Percentiles rank a stretch among this genome's conserved stretches.
Conservation (phyloP, 2,113 vertebrate species). For the Lanius ludovicianus region DNA sequence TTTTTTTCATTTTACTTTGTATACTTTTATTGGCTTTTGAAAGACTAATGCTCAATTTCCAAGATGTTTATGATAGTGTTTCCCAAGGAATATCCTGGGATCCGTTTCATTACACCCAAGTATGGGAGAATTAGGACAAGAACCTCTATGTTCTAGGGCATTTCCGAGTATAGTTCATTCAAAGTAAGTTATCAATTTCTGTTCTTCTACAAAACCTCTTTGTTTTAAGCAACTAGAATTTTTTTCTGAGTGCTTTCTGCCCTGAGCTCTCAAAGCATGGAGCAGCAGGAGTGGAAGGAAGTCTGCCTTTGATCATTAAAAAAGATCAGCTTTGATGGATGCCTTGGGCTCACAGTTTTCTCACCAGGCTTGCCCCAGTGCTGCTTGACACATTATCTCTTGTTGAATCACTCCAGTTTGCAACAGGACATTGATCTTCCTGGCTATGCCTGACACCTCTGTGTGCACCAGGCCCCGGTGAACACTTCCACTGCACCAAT, state of each 20-base stretch:
- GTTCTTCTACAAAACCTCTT: not conserved
- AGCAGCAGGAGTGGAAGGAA: not conserved
- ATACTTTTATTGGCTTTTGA: not conserved
- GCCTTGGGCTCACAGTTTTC: not conserved
- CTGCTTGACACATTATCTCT: not conserved
- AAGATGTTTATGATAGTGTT: not conserved
- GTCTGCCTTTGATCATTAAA: not conserved
- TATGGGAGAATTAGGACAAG: not conserved
- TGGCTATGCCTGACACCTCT: not conserved
- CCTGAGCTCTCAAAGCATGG: not conserved
- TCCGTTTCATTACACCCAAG: not conserved
- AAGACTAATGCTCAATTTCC: not conserved
- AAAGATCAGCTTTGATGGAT: not conserved
- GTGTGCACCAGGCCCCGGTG: not conserved
- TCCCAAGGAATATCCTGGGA: not conserved
- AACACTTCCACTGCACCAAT: not conserved
- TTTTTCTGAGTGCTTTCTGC: not conserved
- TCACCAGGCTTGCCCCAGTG: not conserved
- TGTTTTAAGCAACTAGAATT: not conserved
- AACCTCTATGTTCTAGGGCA: not conserved
- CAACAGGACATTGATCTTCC: slow-evolving; percentile 16
- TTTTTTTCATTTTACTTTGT: not conserved
- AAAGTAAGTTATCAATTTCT: not conserved
- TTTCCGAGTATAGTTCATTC: not conserved
- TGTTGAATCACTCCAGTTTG: not conserved